Conservation (phyloP, 2,113 vertebrate genomes). For the Ailuropoda melanoleuca region DNA sequence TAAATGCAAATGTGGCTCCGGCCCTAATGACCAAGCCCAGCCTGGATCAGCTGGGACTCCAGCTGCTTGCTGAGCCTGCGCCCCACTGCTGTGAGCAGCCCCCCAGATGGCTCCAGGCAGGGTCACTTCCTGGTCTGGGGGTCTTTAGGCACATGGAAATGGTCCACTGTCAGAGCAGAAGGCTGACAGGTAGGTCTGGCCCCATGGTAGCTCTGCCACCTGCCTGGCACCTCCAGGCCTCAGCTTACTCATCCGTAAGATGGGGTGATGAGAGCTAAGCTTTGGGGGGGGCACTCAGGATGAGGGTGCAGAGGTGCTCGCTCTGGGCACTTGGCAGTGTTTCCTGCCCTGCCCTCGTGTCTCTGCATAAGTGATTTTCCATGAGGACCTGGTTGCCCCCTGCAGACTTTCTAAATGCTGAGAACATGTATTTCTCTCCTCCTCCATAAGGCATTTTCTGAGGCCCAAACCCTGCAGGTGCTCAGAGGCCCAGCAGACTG, state of each 20-base stretch:
- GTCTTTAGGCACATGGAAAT: background rate
- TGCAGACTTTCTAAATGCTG: no score
- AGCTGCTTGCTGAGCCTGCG: no score
- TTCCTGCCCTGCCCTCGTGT: fast-evolving
- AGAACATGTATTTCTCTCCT: background rate
- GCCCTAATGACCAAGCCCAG: background rate
- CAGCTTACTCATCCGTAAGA: background rate
- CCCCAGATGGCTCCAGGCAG: fast-evolving
- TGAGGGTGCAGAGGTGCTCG: no score
- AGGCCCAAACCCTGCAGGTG: background rate
- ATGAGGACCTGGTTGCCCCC: background rate
- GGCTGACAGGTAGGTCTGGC: background rate
- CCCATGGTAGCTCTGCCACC: background rate
- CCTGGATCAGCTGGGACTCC: background rate
- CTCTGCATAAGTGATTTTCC: background rate
- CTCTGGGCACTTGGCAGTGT: fast-evolving
- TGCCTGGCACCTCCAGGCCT: background rate
- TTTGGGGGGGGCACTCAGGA: background rate
- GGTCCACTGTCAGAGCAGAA: background rate
- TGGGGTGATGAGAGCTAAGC: background rate
- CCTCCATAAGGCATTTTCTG: fast-evolving
- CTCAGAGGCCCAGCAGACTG: background rate
- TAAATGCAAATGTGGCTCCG: background rate
- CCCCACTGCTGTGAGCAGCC: fast-evolving
- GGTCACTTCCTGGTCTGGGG: no score